These are phyloP conservation scores for Hippocampus kuda DNA, from an alignment of 2,797 vertebrate species.

Conservation along the genomic window DNA sequence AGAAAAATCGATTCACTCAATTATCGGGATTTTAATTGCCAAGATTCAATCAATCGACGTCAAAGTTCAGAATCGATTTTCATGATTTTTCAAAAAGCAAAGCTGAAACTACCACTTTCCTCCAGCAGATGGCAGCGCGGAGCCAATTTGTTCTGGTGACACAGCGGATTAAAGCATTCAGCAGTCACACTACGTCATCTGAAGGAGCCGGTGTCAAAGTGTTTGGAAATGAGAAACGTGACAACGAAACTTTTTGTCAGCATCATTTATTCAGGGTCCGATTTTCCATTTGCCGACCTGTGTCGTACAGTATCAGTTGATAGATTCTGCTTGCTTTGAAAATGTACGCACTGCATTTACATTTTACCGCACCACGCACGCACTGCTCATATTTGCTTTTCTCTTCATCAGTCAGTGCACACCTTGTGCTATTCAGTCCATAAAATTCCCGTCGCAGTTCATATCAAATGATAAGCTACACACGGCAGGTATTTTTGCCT, in stretches of 20 bases:
- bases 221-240: conserved; percentile 6
- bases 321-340: conserved; percentile 14
- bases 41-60: no score
- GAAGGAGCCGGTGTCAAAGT: neutral
- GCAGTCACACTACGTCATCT: no score
- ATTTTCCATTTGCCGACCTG: conserved; percentile 14
- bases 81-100: no score
- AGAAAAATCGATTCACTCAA: no score
- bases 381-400: conserved; percentile 1
- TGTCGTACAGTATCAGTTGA: conserved; percentile 5
- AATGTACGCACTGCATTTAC: neutral
- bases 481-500: neutral
- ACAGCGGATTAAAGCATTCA: no score
- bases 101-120: no score
- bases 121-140: no score
- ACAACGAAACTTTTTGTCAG: conserved; percentile 13
- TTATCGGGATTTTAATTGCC: no score
- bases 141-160: no score
- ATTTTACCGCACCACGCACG: conserved; percentile 7
- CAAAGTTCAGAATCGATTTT: no score
- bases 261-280: conserved; percentile 16
- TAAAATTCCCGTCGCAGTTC: neutral
- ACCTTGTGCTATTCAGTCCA: neutral
- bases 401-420: neutral
- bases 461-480: neutral